Percentiles rank a stretch among this genome's conserved stretches.
Evolutionary conservation across 2,797 vertebrate species (phyloP).

Genomic region (Schizothorax lantsangensis): DNA sequence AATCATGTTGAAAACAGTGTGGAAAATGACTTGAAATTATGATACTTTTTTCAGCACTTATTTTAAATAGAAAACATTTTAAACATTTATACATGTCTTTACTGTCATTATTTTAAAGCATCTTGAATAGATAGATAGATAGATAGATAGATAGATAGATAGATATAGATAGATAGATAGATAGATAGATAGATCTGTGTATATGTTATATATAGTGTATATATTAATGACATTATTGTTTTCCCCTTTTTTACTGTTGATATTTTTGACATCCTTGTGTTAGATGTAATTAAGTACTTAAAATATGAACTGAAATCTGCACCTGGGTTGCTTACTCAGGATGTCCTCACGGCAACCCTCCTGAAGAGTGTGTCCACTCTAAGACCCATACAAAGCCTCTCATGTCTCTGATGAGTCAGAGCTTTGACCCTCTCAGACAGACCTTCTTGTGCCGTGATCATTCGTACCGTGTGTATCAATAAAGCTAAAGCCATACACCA

Average conservation of each 20-base stretch:
- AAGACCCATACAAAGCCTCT: slow-evolving; percentile 26
- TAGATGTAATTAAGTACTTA: background rate
- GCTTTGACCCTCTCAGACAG: slow-evolving; percentile 37
- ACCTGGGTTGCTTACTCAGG: background rate
- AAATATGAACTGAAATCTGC: background rate
- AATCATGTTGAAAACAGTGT: background rate
- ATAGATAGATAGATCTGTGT: background rate
- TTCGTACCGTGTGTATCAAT: slow-evolving; percentile 63
- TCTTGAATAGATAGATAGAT: too few species aligned
- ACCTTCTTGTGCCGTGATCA: slow-evolving; percentile 26
- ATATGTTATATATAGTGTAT: background rate
- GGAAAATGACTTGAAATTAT: too few species aligned
- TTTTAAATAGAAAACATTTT: background rate
- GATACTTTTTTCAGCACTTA: background rate
- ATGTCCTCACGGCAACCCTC: background rate
- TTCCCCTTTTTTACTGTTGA: background rate
- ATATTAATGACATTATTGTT: background rate
- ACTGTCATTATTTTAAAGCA: background rate
- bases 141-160: too few species aligned
- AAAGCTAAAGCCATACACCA: slow-evolving; percentile 68
- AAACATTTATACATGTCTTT: background rate
- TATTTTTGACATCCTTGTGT: background rate
- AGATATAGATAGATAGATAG: too few species aligned
- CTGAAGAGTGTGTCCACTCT: slow-evolving; percentile 21
- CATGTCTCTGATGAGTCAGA: slow-evolving; percentile 11